Conservation (phyloP, 2,113 vertebrate species). For the Bos javanicus region DNA sequence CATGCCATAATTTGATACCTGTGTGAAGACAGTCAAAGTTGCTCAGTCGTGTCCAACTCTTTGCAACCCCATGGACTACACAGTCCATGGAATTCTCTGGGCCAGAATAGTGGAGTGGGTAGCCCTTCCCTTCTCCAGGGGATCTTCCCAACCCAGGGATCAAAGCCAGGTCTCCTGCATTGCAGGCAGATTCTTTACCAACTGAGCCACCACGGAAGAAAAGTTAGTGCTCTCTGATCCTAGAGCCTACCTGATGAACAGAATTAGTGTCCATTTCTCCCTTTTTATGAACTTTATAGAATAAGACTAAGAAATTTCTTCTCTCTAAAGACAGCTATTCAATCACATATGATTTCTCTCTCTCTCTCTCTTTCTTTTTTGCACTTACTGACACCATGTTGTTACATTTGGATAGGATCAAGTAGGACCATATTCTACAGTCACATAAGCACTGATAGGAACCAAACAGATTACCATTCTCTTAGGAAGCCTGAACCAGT, state of each 20-base stretch:
- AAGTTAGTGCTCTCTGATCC: background rate
- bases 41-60: background rate
- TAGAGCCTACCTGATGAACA: background rate
- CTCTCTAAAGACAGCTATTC: background rate
- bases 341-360: too few relatives aligned
- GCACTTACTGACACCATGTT: accelerated
- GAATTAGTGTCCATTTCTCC: background rate
- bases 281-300: background rate
- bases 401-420: too few relatives aligned
- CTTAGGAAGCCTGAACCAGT: too few relatives aligned
- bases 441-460: background rate
- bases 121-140: background rate
- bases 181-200: background rate
- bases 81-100: background rate
- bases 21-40: background rate
- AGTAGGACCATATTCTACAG: background rate
- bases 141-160: background rate
- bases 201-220: background rate
- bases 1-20: background rate
- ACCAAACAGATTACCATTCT: background rate
- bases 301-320: background rate
- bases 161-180: background rate
- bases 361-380: background rate
- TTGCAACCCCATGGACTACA: background rate
- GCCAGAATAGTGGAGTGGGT: background rate